phyloP scores from a whole-genome alignment of 2,888 invertebrate genomes.

The Melipona bicolor region DNA sequence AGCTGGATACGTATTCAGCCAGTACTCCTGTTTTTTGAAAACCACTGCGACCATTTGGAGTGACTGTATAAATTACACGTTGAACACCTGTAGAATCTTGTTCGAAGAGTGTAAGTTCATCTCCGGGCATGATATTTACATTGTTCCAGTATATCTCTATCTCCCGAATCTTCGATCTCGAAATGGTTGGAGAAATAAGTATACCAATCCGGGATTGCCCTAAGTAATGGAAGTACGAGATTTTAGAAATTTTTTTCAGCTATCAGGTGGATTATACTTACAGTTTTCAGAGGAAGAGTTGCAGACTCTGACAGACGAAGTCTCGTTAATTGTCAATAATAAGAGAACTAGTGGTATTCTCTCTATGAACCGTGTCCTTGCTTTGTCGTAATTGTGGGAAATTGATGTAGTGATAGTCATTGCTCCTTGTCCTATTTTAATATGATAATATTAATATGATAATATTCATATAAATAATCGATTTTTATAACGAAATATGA shows the following conservation, averaged over 20 bases:
- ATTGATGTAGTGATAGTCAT: neutral
- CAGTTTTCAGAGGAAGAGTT: neutral
- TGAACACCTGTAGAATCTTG: conserved; percentile 47
- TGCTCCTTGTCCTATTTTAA: too few relatives aligned
- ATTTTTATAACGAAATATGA: neutral
- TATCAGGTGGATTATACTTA: neutral
- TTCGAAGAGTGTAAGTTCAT: conserved; percentile 70
- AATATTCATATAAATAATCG: neutral
- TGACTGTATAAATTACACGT: conserved; percentile 64
- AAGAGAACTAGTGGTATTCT: neutral
- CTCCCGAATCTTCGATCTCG: conserved; percentile 65
- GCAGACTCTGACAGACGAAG: conserved; percentile 5
- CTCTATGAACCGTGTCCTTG: neutral
- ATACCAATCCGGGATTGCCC: conserved; percentile 69
- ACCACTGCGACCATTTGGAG: conserved; percentile 65
- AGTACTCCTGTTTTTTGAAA: conserved; percentile 70
- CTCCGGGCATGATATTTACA: conserved; percentile 63
- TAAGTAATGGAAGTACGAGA: neutral
- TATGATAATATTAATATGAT: too few relatives aligned
- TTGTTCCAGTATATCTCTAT: conserved; percentile 78
- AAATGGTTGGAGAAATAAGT: conserved; percentile 75
- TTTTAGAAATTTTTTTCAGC: neutral
- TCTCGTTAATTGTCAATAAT: neutral
- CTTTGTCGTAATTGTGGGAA: neutral
- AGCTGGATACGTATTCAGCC: conserved; percentile 71